These are phyloP conservation scores for Plotosus lineatus DNA, from an alignment of 2,113 vertebrate species.

Conservation along the genomic window DNA sequence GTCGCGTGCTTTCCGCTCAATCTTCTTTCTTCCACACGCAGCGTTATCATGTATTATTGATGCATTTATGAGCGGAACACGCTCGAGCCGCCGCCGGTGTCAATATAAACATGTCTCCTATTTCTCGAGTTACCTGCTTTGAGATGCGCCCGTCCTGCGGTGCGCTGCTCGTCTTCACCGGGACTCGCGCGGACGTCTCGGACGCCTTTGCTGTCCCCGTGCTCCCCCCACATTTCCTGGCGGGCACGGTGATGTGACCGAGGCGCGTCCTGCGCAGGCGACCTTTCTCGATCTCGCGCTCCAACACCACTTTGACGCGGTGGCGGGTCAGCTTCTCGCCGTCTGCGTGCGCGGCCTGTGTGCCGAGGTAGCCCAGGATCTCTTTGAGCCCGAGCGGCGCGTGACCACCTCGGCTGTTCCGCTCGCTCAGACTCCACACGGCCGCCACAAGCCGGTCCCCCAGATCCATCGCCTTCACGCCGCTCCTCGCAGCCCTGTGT, in stretches of 20 bases:
- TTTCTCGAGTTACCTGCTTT: conserved; percentile 64
- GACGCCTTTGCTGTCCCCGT: conserved; percentile 25
- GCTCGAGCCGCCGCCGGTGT: background rate
- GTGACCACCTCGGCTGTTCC: conserved; percentile 66
- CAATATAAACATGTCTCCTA: too few relatives aligned
- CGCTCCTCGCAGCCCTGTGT: conserved; percentile 50
- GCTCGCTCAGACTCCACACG: conserved; percentile 69
- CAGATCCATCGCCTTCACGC: conserved; percentile 49
- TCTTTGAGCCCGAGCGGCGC: conserved; percentile 68
- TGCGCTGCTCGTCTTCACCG: conserved; percentile 52
- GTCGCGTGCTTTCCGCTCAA: background rate
- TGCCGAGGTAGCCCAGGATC: conserved; percentile 68
- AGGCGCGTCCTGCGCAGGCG: conserved; percentile 79
- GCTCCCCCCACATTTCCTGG: conserved; percentile 62
- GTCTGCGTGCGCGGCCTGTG: conserved; percentile 66
- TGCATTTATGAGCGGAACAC: background rate
- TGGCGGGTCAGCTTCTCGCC: conserved; percentile 75
- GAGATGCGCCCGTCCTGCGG: conserved; percentile 63
- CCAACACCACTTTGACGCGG: conserved; percentile 79
- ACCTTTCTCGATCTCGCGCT: conserved; percentile 76
- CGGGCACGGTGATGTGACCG: conserved; percentile 76
- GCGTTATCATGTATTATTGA: conserved; percentile 50
- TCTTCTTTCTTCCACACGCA: background rate
- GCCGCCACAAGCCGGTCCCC: conserved; percentile 69
- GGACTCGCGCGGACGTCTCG: conserved; percentile 58